Evolutionary conservation across 2,113 vertebrate genomes (phyloP).

Genomic region (Prunella fulvescens): DNA sequence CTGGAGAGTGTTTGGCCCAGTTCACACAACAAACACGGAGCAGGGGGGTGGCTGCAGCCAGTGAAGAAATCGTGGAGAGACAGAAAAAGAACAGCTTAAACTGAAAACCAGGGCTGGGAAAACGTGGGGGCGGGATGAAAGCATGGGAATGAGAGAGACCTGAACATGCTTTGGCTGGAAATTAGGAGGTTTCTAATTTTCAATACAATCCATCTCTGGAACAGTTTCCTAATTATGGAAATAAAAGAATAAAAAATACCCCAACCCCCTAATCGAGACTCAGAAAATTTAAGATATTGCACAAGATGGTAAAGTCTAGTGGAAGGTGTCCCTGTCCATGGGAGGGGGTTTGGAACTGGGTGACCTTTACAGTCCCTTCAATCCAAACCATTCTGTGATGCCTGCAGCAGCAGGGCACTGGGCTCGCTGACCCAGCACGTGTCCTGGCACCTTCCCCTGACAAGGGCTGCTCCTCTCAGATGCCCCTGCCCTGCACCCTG

Average conservation of each 20-base stretch:
- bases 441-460: not conserved
- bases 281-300: accelerated
- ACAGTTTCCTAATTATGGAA: not conserved
- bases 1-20: accelerated
- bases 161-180: not conserved
- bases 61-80: not conserved
- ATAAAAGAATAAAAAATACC: not conserved
- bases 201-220: not conserved
- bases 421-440: accelerated
- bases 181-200: not conserved
- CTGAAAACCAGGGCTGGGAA: not conserved
- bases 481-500: accelerated
- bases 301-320: not conserved
- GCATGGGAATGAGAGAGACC: not conserved
- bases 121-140: not conserved
- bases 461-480: not conserved
- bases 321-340: not conserved
- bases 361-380: not conserved
- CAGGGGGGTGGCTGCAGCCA: not conserved
- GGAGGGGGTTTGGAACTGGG: not conserved
- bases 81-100: constrained; percentile 35
- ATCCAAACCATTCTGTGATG: not conserved
- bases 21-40: accelerated
- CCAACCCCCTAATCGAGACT: accelerated
- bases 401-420: not conserved